phyloP scores from a whole-genome alignment of 2,797 vertebrate genomes.

The Pteropus rufus region DNA sequence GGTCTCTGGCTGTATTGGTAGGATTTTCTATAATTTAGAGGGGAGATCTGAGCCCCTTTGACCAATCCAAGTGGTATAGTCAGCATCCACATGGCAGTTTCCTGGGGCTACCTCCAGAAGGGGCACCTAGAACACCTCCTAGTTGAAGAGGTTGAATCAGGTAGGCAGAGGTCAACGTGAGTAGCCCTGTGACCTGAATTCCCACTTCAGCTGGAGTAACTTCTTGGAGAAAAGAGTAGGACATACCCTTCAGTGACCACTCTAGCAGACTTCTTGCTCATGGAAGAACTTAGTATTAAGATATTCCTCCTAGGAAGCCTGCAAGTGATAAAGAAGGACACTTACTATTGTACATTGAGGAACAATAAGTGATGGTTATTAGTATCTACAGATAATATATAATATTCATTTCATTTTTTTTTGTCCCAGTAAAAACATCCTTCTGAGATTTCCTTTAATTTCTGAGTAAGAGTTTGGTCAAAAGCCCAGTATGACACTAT shows the following conservation, averaged over 20 bases:
- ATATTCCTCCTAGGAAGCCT: background rate
- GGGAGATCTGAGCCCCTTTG: background rate
- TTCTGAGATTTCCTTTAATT: background rate
- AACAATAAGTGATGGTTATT: background rate
- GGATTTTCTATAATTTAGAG: background rate
- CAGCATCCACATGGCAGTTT: background rate
- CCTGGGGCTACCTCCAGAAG: too few species aligned
- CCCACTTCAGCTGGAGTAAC: background rate
- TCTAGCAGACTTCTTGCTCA: background rate
- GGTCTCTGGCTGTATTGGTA: background rate
- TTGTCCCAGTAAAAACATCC: background rate
- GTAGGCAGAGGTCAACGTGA: background rate
- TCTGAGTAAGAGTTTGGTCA: background rate
- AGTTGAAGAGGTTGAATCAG: background rate
- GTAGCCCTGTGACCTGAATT: background rate
- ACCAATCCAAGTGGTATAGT: background rate
- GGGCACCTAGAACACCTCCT: background rate
- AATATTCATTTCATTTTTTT: background rate
- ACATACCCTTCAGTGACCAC: background rate
- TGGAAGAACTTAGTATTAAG: background rate
- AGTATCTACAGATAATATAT: background rate
- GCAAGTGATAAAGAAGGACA: background rate
- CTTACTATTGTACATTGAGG: background rate
- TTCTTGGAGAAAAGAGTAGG: background rate
- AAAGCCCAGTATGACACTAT: background rate